Base-by-base conservation (phyloP, 2,113 vertebrate genomes). In the Poicephalus gulielmi region DNA sequence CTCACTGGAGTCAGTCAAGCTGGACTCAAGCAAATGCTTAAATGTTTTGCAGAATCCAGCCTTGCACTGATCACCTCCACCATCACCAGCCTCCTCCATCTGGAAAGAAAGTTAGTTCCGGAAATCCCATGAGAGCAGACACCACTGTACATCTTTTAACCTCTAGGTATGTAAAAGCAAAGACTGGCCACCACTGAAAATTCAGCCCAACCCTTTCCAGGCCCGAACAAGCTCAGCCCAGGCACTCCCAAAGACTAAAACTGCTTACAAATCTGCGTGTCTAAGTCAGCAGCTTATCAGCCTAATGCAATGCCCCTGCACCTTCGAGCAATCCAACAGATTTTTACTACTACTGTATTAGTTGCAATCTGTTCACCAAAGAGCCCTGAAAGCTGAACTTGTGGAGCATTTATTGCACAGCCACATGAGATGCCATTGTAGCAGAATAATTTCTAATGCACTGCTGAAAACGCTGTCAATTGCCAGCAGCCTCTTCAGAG, bases 71-170 rank as follows among this genome's bases (percentile, higher is more conserved):
- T 62, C 73, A 96, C 78, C 90, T 85, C 91, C 67, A 95, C 95
- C 96, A 94, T 53, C 87, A 94, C 57, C 70, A 92, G 59, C 86
- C 31, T 92, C 33, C 75, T 96, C 69, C 39, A 88, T 83, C 91
- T 96, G 95, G 33, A 94, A 90, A 90, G 93, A 77, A 92, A 94
- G 93, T 93, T 89, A 95, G 84, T 83, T 91, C 81, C 1, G 0
- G 59, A 90, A 95, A 80, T 63, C 94, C 90, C 91, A 75, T 0
- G 3, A 84, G 19, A 95, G 62, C 73, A 91, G 76, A 88, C 63
- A 91, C 84, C 73, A 25, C 57, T 53, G 70, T 3, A 57, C 25
- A 77, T 59, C 46, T 83, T 87, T 82, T 90, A 95, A 92, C 18
- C 46, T 70, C 27, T 4, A 88, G 28, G 59, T 77, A 91, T 1